Evolutionary conservation across 2,888 invertebrate genomes (phyloP), one percentile per base, ranked within the genome.

Genomic region (Choristoneura rosaceana): DNA sequence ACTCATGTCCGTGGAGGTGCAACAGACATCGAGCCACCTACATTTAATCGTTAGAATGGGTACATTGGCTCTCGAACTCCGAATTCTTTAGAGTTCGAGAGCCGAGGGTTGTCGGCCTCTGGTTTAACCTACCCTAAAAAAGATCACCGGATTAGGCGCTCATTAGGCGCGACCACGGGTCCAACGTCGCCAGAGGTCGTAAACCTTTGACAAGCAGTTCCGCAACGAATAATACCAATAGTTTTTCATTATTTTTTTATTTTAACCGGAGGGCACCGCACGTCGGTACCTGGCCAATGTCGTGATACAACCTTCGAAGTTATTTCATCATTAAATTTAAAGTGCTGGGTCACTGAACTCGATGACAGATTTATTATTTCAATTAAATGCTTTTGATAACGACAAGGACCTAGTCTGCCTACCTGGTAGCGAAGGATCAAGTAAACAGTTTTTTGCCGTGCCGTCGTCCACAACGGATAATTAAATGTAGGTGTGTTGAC

Each of bases 261-360:
- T 79, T 79, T 81, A 78, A 75, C 75, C 75, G 80, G 86, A 87
- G 87, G 86, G 87, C 86, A 83, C 81, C 80, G 85, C 78, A 80
- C 81, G 75, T 77, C 55, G 55, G 78, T 79, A 77, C 84, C 76
- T 75, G 78, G 75, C 88, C 90, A 80, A 78, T 81, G 82, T 76
- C 83, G 79, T 81, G 84, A 83, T 84, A 85, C 87, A 88, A 91
- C 90, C 91, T 91, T 91, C 89, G 83, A 75, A 77, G 77, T 81
- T 87, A 87, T 88, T 89, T 89, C 89, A 86, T 90, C 88, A 89
- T 83, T 80, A 84, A 83, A 82, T 77, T 83, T 80, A 84, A 83
- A 82, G 76, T 76, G 78, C 80, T 83, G 80, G 92, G 90, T 87
- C 92, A 80, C 77, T 87, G 89, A 91, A 85, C 91, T 84, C 77